Evolutionary conservation across 1,140 invertebrate genomes (phyloP).

Genomic region (Arion vulgaris): DNA sequence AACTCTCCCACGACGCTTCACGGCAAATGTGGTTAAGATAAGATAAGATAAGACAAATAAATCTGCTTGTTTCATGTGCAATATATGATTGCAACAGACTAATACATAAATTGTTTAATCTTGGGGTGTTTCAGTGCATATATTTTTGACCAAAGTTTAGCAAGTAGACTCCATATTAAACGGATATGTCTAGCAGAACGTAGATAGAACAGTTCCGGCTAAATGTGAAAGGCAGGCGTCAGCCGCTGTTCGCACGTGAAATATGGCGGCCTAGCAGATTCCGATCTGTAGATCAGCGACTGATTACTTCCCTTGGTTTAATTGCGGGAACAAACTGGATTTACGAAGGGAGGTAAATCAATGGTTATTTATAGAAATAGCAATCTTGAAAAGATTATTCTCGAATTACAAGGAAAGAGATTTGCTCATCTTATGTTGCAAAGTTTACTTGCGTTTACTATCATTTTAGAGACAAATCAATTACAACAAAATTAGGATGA

Average conservation of each 20-base stretch:
- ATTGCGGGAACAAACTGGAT: constrained; percentile 2
- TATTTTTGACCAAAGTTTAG: background rate
- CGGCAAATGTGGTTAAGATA: too few relatives aligned
- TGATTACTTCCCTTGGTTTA: constrained; percentile 16
- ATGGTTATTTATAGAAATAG: constrained; percentile 4
- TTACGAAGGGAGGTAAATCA: background rate
- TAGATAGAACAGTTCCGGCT: background rate
- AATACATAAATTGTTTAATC: background rate
- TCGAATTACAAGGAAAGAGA: background rate
- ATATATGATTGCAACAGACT: too few relatives aligned
- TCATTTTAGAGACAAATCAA: too few relatives aligned
- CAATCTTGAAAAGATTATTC: background rate
- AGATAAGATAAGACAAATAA: too few relatives aligned
- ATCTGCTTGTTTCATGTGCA: too few relatives aligned
- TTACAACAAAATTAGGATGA: too few relatives aligned
- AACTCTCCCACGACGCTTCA: too few relatives aligned
- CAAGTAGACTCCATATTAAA: background rate
- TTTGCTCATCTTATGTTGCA: background rate
- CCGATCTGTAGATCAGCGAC: background rate
- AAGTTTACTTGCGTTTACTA: too few relatives aligned
- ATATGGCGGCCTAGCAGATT: background rate
- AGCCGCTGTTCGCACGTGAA: background rate
- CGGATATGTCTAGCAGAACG: background rate
- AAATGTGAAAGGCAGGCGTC: background rate
- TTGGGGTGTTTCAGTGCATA: background rate